These are phyloP conservation scores for Pan paniscus DNA, from an alignment of 2,113 vertebrate genomes.

Conservation along the genomic window DNA sequence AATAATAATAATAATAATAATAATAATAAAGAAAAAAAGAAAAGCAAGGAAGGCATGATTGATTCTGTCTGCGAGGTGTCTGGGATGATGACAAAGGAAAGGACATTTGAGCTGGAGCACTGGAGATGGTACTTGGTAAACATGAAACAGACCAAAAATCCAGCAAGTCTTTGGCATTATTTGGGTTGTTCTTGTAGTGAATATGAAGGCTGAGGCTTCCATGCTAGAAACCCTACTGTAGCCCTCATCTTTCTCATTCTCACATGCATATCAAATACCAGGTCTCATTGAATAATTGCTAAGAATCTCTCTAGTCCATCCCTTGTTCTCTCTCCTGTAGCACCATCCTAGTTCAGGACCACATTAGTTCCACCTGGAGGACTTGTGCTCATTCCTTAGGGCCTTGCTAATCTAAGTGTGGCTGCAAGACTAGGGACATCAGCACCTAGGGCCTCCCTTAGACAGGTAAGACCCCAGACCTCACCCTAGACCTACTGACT, in stretches of 20 bases:
- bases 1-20: no score
- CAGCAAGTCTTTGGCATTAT: neutral
- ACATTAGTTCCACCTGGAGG: no score
- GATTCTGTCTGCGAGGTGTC: neutral
- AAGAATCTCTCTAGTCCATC: neutral
- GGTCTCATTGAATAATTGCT: neutral
- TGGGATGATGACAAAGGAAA: neutral
- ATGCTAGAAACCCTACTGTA: neutral
- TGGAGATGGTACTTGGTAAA: neutral
- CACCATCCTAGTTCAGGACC: neutral
- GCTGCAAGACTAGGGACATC: neutral
- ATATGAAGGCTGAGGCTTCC: neutral
- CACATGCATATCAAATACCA: neutral
- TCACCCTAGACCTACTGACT: neutral
- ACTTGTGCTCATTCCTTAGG: neutral
- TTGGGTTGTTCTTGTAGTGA: neutral
- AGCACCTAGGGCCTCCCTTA: neutral
- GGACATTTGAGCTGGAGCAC: neutral
- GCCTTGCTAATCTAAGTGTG: neutral
- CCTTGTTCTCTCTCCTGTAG: neutral
- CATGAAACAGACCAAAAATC: neutral
- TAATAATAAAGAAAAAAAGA: no score
- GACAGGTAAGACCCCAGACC: neutral
- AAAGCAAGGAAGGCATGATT: neutral
- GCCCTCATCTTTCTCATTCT: neutral